Evolutionary conservation across 64 coral and sea anemone genomes (phyloP).

Genomic region (Anthopleura sola): DNA sequence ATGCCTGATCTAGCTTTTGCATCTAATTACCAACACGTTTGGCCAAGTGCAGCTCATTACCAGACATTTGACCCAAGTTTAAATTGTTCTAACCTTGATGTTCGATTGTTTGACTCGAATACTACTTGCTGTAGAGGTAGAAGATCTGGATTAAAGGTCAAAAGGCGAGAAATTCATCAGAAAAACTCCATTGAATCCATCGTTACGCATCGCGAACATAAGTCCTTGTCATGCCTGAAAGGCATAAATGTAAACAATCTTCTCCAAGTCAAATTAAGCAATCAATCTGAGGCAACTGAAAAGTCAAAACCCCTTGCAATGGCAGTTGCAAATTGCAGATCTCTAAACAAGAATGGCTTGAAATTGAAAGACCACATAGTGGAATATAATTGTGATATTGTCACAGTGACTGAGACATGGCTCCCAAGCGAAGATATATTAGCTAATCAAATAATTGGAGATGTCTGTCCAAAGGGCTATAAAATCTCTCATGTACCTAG

Average conservation of each 20-base stretch:
- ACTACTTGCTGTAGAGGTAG: neutral
- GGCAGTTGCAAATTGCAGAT: neutral
- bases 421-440: constrained; percentile 10
- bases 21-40: neutral
- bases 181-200: neutral
- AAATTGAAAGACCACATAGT: constrained; percentile 12
- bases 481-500: constrained; percentile 18
- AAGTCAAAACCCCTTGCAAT: neutral
- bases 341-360: neutral
- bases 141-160: constrained; percentile 5
- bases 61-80: neutral
- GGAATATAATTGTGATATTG: constrained; percentile 32
- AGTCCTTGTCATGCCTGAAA: neutral
- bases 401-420: constrained; percentile 26
- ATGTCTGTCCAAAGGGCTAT: constrained; percentile 25
- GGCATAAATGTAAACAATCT: neutral
- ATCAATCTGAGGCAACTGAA: neutral
- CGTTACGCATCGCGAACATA: neutral
- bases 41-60: neutral
- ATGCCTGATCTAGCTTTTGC: constrained; percentile 2
- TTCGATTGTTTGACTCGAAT: neutral
- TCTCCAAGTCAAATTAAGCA: neutral
- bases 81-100: neutral
- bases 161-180: neutral
- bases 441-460: constrained; percentile 24